phyloP scores from a whole-genome alignment of 1,140 invertebrate species.

The Zeugodacus cucurbitae region DNA sequence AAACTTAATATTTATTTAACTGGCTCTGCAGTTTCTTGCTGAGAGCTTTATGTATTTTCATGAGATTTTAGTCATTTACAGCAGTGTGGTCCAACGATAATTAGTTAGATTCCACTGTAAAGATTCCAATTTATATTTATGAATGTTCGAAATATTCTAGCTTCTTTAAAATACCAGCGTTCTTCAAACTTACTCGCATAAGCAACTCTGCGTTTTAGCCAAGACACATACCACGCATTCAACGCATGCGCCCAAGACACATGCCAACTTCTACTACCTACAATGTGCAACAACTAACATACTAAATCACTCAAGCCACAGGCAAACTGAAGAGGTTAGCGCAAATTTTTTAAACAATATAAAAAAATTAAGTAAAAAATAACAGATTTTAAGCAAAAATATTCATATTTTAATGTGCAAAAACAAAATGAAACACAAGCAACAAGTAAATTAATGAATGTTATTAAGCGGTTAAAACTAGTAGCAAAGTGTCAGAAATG shows the following conservation, averaged over 20 bases:
- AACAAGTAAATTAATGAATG: not conserved
- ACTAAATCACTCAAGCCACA: not conserved
- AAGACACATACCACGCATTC: not conserved
- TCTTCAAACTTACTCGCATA: too few relatives aligned
- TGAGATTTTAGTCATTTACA: too few relatives aligned
- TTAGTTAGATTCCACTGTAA: too few relatives aligned
- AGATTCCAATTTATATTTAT: too few relatives aligned
- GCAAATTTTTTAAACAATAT: not conserved
- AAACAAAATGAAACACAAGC: not conserved
- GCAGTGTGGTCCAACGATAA: too few relatives aligned
- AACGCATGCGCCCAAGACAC: not conserved
- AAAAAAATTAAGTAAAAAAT: not conserved
- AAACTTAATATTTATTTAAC: too few relatives aligned
- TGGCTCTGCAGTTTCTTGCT: too few relatives aligned
- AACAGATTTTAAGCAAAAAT: not conserved
- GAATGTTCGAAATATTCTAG: too few relatives aligned
- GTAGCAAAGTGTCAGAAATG: not conserved
- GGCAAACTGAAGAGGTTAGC: not conserved
- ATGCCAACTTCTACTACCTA: not conserved
- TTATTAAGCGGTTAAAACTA: not conserved
- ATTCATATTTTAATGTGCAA: not conserved
- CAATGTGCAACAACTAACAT: conserved; percentile 3
- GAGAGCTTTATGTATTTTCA: too few relatives aligned
- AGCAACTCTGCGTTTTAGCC: not conserved
- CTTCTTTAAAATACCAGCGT: too few relatives aligned